These are phyloP conservation scores for Morone chrysops DNA, from an alignment of 2,113 vertebrate species.

Conservation along the genomic window DNA sequence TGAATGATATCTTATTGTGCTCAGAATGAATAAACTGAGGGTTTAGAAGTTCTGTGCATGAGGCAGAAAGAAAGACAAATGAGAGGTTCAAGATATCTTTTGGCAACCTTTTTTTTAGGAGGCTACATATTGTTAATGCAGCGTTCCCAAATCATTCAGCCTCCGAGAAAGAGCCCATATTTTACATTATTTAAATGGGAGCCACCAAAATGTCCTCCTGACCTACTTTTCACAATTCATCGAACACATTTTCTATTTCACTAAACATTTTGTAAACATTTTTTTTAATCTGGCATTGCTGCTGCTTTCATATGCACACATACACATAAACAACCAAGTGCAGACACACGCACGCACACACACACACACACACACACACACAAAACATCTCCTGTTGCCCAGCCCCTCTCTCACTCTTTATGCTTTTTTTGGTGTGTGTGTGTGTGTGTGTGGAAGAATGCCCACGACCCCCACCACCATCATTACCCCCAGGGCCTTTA, in stretches of 20 bases:
- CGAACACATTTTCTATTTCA: constrained; percentile 51
- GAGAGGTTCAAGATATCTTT: not conserved
- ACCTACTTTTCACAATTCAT: constrained; percentile 63
- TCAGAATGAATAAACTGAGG: constrained; percentile 5
- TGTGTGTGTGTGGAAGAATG: constrained; percentile 77
- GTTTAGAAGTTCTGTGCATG: not conserved
- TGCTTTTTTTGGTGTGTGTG: constrained; percentile 41
- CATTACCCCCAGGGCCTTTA: constrained; percentile 64
- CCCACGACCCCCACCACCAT: constrained; percentile 70
- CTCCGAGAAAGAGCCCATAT: not conserved
- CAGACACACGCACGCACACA: not conserved
- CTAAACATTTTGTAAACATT: constrained; percentile 43
- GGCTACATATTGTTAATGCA: not conserved
- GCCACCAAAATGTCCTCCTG: constrained; percentile 32
- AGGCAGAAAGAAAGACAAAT: not conserved
- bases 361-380: constrained; percentile 26
- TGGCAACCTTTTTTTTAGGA: not conserved
- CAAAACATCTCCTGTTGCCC: constrained; percentile 61
- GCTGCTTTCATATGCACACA: constrained; percentile 4
- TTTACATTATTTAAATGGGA: constrained; percentile 34
- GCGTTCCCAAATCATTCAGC: not conserved
- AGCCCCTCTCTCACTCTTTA: constrained; percentile 48
- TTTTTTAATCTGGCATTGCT: constrained; percentile 7
- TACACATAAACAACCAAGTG: not conserved
- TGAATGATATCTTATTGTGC: not conserved